A percentile compares a stretch with the other conserved stretches of the same genome.
Evolutionary conservation across 2,113 vertebrate species (phyloP).

Genomic region (Anolis carolinensis): DNA sequence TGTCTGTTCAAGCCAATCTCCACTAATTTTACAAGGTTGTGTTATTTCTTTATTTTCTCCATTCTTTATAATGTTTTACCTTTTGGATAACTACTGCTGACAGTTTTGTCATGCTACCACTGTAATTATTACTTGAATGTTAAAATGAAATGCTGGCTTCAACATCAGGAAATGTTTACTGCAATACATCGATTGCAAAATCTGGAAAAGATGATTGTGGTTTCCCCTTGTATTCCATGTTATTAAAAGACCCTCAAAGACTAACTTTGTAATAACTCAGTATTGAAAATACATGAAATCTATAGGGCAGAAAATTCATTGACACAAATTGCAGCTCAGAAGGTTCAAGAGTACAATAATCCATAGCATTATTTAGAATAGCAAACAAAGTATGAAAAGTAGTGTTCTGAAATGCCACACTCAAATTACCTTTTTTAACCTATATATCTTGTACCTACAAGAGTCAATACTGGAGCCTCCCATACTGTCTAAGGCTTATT

Average conservation of each 20-base stretch:
- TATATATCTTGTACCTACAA: not conserved
- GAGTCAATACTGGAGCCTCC: not conserved
- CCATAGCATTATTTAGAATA: not conserved
- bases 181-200: not conserved
- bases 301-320: not conserved
- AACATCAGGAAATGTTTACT: constrained; percentile 20
- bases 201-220: constrained; percentile 7
- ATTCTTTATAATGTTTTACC: not conserved
- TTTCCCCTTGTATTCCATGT: constrained; percentile 9
- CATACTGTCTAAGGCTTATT: not conserved
- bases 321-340: not conserved
- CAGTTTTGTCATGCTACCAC: not conserved
- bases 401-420: not conserved
- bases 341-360: not conserved
- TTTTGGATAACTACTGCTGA: constrained; percentile 16
- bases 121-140: not conserved
- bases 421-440: not conserved
- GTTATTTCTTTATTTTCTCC: not conserved
- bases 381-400: not conserved
- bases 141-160: not conserved
- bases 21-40: not conserved
- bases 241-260: not conserved
- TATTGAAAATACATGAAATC: constrained; percentile 8
- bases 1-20: not conserved
- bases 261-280: constrained; percentile 2